Conservation (phyloP, 2,888 invertebrate species). For the Drosophila lacicola region DNA sequence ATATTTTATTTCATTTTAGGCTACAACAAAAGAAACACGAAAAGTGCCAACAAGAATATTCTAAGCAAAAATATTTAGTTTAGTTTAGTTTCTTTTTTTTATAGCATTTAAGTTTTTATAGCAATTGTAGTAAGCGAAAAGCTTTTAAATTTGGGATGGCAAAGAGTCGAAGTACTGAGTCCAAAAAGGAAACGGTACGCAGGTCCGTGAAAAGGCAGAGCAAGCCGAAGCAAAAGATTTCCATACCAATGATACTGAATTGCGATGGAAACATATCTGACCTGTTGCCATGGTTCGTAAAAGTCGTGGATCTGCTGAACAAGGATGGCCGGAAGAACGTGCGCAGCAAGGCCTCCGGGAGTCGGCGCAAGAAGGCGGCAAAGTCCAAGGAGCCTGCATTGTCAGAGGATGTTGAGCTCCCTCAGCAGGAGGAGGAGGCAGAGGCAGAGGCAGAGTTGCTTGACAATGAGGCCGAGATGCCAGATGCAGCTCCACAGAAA, state of each 20-base stretch:
- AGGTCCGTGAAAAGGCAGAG: neutral
- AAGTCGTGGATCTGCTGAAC: conserved; percentile 2
- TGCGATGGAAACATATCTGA: neutral
- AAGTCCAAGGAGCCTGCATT: neutral
- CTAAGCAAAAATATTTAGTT: neutral
- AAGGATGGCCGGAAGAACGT: neutral
- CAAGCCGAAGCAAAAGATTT: neutral
- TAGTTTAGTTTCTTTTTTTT: neutral
- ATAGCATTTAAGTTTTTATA: neutral
- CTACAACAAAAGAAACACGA: conserved; percentile 3
- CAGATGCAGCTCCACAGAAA: neutral
- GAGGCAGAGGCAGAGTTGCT: too few relatives aligned
- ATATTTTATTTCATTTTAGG: neutral
- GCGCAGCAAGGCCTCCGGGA: neutral
- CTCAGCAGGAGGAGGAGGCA: too few relatives aligned
- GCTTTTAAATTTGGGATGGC: neutral
- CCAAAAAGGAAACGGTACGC: rapidly evolving
- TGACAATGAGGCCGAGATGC: neutral
- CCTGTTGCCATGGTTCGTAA: conserved; percentile 6
- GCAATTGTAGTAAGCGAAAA: neutral
- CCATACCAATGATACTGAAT: conserved; percentile 1
- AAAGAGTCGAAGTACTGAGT: neutral
- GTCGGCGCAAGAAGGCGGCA: neutral
- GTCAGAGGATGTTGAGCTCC: too few relatives aligned
- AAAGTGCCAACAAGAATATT: neutral